phyloP scores from a whole-genome alignment of 2,888 invertebrate genomes.

The Endotricha flammealis region DNA sequence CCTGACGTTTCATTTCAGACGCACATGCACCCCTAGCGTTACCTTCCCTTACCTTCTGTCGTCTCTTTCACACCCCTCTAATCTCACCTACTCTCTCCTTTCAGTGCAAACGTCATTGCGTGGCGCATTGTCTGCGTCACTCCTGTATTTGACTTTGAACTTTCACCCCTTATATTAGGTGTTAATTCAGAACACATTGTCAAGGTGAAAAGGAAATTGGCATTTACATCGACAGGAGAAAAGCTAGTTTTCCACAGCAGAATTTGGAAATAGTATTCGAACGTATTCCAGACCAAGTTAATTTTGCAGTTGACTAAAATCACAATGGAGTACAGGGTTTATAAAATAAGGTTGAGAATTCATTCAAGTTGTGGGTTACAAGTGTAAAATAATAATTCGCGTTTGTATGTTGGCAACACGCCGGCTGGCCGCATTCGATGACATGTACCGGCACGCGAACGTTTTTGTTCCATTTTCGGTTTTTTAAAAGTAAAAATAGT shows the following conservation, averaged over 20 bases:
- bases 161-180: constrained; percentile 29
- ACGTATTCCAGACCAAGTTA: constrained; percentile 42
- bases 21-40: constrained; percentile 63
- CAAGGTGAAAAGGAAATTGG: constrained; percentile 66
- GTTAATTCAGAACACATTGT: constrained; percentile 27
- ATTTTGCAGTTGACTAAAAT: constrained; percentile 28
- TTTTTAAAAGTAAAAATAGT: constrained; percentile 33
- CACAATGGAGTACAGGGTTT: too few relatives aligned
- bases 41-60: constrained; percentile 43
- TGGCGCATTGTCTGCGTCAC: constrained; percentile 67
- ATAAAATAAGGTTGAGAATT: constrained; percentile 32
- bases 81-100: constrained; percentile 35
- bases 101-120: constrained; percentile 72
- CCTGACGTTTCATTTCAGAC: constrained; percentile 50
- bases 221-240: constrained; percentile 71
- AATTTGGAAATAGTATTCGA: constrained; percentile 65
- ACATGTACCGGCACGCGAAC: constrained; percentile 72
- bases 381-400: constrained; percentile 36
- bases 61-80: constrained; percentile 41
- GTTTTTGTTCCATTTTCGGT: constrained; percentile 62
- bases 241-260: constrained; percentile 73
- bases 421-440: constrained; percentile 63
- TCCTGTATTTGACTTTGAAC: constrained; percentile 31
- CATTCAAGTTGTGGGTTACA: constrained; percentile 14
- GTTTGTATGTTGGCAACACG: constrained; percentile 50